A percentile compares a stretch with the other conserved stretches of the same genome.
Conservation (phyloP, 2,888 invertebrate genomes). For the Tiliacea citrago region DNA sequence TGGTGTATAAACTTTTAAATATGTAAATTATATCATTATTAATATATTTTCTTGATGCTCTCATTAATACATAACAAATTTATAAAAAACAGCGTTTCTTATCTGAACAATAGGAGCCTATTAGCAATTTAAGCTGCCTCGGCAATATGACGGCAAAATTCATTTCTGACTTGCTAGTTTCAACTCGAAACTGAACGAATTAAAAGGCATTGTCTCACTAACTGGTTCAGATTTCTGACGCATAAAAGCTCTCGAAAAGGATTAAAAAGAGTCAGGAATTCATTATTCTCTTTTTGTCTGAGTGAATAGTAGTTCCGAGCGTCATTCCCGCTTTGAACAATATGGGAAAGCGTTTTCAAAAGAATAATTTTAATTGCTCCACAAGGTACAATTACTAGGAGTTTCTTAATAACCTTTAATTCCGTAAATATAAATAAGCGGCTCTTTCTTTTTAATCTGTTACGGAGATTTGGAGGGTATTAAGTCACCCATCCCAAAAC, state of each 20-base stretch:
- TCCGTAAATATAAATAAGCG: conserved; percentile 28
- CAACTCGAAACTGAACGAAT: conserved; percentile 51
- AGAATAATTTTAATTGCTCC: conserved; percentile 59
- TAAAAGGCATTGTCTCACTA: conserved; percentile 75
- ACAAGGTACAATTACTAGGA: conserved; percentile 44
- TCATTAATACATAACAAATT: background rate
- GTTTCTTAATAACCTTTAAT: conserved; percentile 44
- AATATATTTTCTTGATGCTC: background rate
- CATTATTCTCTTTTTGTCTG: conserved; percentile 75
- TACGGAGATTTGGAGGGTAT: conserved; percentile 48
- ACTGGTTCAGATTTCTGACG: conserved; percentile 71
- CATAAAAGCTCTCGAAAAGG: conserved; percentile 71
- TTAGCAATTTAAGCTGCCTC: conserved; percentile 30
- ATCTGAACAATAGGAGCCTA: conserved; percentile 27
- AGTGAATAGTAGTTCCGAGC: conserved; percentile 70
- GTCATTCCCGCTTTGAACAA: conserved; percentile 66
- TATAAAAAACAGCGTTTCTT: background rate
- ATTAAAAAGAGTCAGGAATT: conserved; percentile 72
- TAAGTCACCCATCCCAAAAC: conserved; percentile 31
- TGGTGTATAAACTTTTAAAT: background rate
- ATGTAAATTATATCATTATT: no score
- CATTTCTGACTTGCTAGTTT: conserved; percentile 29
- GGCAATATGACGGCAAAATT: conserved; percentile 21
- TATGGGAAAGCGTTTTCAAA: conserved; percentile 48
- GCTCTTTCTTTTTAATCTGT: conserved; percentile 47